Base-by-base conservation (phyloP, 2,888 invertebrate species). In the Byasa hedistus region DNA sequence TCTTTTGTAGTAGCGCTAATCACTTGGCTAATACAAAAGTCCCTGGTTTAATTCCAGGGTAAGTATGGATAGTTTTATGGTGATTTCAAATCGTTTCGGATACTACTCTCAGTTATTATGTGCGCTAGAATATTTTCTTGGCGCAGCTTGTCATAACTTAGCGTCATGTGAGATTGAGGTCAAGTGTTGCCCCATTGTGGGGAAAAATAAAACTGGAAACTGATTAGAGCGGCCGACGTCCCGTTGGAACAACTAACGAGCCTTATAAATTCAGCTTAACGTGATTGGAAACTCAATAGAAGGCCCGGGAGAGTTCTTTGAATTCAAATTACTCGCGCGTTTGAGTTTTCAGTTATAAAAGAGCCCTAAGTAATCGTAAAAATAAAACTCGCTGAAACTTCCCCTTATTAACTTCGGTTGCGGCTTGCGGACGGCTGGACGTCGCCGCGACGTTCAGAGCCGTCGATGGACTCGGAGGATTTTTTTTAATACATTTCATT, bases 221-320 rank as follows among this genome's bases (percentile, higher is more conserved):
- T 57, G 51, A 57, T 66, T 58, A 66, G 27, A 48, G 54, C 27
- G 27, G 22, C 32, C 15, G 36, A 15, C n/a, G 52, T 32, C 56
- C 60, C 55, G 5, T n/a, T 55, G 48, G 58, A 57, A 23, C 27
- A 21, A 27, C 58, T 59, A 66, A 63, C 62, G 58, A 66, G 59
- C 48, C 59, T 58, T 55, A 63, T 36, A 66, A 66, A 63, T 66
- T 63, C 62, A 36, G 21, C 24, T 58, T 55, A 27, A 63, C 39
- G 32, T 59, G 58, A 66, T 62, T 66, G 66, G 36, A 62, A 59
- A 63, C 27, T 32, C 55, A 57, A 54, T 58, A 39, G 57, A 55
- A 10, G n/a, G 39, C 44, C 21, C 58, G 21, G n/a, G 21, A 39
- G 52, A 57, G 57, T 61, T 52, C 39, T 44, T 52, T 52, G 52